A percentile compares a stretch with the other conserved stretches of the same genome.
These are phyloP conservation scores for Turritopsis rubra DNA, from an alignment of 30 jellyfish, hydroid and myxozoan species.

Conservation along the genomic window DNA sequence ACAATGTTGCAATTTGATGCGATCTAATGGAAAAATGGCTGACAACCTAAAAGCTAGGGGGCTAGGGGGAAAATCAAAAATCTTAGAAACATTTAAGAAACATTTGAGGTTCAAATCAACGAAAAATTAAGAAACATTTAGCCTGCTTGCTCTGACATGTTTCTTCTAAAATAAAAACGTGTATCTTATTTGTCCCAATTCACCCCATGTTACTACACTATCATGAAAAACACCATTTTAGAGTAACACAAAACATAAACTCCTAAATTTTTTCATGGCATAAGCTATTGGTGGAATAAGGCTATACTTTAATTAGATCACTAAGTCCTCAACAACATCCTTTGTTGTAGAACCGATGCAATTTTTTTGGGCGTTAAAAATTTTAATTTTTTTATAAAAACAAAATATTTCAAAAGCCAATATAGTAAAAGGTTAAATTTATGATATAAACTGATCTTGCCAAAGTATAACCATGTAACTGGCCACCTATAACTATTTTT, in stretches of 20 bases:
- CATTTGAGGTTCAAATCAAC: too few species aligned
- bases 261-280: not conserved
- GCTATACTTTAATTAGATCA: too few species aligned
- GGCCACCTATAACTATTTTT: conserved; percentile 6
- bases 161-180: not conserved
- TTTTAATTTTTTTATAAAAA: not conserved
- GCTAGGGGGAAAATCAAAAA: too few species aligned
- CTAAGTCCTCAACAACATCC: conserved; percentile 4
- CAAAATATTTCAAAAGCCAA: not conserved
- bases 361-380: not conserved
- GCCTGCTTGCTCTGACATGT: not conserved
- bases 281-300: not conserved
- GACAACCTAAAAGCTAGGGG: too few species aligned
- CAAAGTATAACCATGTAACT: not conserved
- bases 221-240: not conserved
- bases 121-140: not conserved
- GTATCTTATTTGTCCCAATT: conserved; percentile 2
- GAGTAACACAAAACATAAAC: not conserved
- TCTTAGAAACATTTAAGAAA: too few species aligned
- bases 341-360: conserved; percentile 1
- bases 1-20: too few species aligned
- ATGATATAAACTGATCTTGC: conserved; percentile 15
- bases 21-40: too few species aligned
- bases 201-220: not conserved
- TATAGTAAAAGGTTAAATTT: not conserved